phyloP scores from a whole-genome alignment of 37 sponge, comb jelly and placozoan species.

The Cliona cf. orientalis region DNA sequence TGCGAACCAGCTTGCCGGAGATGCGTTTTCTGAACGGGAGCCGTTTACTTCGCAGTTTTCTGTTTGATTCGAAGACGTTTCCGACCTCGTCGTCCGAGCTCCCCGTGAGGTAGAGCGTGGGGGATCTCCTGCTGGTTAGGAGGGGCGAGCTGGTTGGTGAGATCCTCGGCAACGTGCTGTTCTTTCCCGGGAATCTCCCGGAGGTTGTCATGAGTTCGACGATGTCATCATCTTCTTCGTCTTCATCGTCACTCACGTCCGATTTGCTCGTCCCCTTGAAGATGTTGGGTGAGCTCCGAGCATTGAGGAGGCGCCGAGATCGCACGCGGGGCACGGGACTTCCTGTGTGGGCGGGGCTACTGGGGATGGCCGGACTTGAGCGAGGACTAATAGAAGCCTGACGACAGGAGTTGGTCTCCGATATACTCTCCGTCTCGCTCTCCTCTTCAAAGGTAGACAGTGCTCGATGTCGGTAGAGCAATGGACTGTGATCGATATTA shows the following conservation, averaged over 20 bases:
- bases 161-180: slow-evolving; percentile 32
- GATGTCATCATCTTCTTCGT: slow-evolving; percentile 73
- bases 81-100: slow-evolving; percentile 76
- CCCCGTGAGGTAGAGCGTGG: slow-evolving; percentile 59
- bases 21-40: slow-evolving; percentile 11
- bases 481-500: slow-evolving; percentile 16
- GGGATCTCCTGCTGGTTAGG: slow-evolving; percentile 62
- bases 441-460: slow-evolving; percentile 82
- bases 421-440: slow-evolving; percentile 56
- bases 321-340: slow-evolving; percentile 21
- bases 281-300: slow-evolving; percentile 43
- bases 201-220: slow-evolving; percentile 79
- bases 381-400: slow-evolving; percentile 24
- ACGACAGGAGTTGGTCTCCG: slow-evolving; percentile 10
- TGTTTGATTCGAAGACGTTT: slow-evolving; percentile 1
- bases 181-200: slow-evolving; percentile 44
- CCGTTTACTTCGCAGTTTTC: slow-evolving; percentile 28
- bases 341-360: slow-evolving; percentile 3
- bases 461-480: slow-evolving; percentile 14
- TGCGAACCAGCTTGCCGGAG: slow-evolving; percentile 25
- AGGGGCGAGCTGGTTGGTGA: slow-evolving; percentile 77
- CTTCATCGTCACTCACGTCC: slow-evolving; percentile 76
- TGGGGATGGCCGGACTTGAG: slow-evolving; percentile 3
- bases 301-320: slow-evolving; percentile 37
- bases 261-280: slow-evolving; percentile 46